phyloP scores from a whole-genome alignment of 2,888 invertebrate genomes.

The Calameuta pallipes region DNA sequence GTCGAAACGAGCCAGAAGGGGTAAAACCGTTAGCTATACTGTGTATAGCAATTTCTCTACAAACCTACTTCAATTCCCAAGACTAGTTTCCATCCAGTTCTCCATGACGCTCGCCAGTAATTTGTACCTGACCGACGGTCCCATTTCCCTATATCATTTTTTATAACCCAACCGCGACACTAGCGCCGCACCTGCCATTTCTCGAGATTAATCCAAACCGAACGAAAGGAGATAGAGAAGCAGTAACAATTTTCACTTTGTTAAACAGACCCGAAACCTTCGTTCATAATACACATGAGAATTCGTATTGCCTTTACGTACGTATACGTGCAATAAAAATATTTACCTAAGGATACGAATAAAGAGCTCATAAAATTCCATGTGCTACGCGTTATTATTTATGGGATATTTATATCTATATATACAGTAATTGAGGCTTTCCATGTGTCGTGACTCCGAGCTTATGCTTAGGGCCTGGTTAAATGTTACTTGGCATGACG shows the following conservation, averaged over 20 bases:
- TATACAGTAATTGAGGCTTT: background rate
- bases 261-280: background rate
- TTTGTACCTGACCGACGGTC: constrained; percentile 47
- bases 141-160: constrained; percentile 44
- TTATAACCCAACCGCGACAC: constrained; percentile 33
- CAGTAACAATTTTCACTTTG: constrained; percentile 14
- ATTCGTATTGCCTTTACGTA: background rate
- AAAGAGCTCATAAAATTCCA: background rate
- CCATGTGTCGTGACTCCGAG: background rate
- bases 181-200: constrained; percentile 12
- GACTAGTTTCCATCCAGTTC: constrained; percentile 52
- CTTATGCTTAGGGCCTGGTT: background rate
- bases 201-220: constrained; percentile 26
- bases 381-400: background rate
- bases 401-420: background rate
- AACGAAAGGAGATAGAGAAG: constrained; percentile 30
- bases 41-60: constrained; percentile 47
- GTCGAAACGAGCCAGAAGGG: constrained; percentile 7
- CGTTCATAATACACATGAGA: background rate
- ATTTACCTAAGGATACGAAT: background rate
- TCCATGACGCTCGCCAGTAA: constrained; percentile 40
- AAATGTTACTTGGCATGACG: background rate
- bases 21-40: constrained; percentile 38
- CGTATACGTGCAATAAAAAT: background rate
- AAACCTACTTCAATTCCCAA: constrained; percentile 54